Percentiles rank a stretch among this genome's conserved stretches.
Evolutionary conservation across 2,113 vertebrate genomes (phyloP).

Genomic region (Laticauda colubrina): DNA sequence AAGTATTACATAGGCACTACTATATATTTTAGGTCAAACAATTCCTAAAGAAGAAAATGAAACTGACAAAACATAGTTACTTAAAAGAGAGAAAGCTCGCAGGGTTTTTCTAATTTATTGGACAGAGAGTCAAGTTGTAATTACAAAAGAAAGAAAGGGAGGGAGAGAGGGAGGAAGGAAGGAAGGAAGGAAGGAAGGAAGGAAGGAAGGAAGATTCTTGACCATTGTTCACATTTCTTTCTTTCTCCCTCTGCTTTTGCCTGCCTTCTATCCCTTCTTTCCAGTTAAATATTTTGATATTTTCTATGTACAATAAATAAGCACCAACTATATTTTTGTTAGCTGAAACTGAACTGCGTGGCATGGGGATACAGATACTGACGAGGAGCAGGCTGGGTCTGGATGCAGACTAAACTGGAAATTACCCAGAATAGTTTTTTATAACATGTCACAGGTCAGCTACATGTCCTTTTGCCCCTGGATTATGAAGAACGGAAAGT

Average conservation of each 20-base stretch:
- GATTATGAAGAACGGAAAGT: slow-evolving; percentile 45
- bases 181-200: background rate
- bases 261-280: background rate
- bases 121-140: background rate
- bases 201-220: background rate
- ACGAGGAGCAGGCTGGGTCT: background rate
- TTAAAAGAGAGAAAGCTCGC: background rate
- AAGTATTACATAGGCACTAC: background rate
- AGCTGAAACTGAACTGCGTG: background rate
- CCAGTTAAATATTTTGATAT: background rate
- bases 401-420: background rate
- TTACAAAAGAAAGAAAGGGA: background rate
- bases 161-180: background rate
- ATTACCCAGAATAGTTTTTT: background rate
- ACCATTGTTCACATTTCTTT: background rate
- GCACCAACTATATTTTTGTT: background rate
- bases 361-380: background rate
- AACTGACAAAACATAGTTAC: background rate
- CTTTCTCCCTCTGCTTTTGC: background rate
- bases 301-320: background rate
- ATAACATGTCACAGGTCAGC: slow-evolving; percentile 35
- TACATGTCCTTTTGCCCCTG: slow-evolving; percentile 63
- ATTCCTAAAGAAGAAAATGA: background rate
- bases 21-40: background rate
- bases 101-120: background rate